phyloP scores from a whole-genome alignment of 92 coral and sea anemone genomes.

The Paramuricea clavata region DNA sequence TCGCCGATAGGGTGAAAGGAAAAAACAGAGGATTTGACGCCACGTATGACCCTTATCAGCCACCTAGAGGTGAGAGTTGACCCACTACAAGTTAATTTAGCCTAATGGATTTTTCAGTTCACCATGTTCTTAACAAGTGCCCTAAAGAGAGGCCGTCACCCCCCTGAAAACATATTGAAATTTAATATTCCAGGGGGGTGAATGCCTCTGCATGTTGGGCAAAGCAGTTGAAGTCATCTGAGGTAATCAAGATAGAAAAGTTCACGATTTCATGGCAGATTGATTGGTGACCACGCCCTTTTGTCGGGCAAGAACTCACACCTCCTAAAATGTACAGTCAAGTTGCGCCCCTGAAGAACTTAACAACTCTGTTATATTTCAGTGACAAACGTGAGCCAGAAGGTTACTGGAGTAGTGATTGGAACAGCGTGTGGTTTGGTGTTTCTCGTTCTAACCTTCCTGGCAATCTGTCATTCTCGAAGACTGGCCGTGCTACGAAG shows the following conservation, averaged over 20 bases:
- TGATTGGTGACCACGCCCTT: no score
- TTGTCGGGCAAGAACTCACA: neutral
- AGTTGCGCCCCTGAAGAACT: no score
- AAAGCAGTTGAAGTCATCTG: no score
- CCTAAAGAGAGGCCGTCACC: no score
- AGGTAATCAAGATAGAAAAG: no score
- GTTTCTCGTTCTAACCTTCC: constrained; percentile 83
- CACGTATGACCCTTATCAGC: constrained; percentile 7
- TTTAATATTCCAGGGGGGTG: no score
- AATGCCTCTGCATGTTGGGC: no score
- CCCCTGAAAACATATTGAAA: no score
- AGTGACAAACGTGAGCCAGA: constrained; percentile 66
- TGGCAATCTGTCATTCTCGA: constrained; percentile 92
- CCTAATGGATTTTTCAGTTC: no score
- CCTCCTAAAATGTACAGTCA: neutral
- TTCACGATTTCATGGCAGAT: no score
- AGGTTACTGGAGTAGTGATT: constrained; percentile 94
- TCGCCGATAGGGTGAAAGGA: constrained; percentile 56
- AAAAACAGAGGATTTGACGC: constrained; percentile 84
- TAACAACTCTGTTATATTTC: neutral
- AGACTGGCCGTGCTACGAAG: constrained; percentile 71
- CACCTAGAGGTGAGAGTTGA: neutral
- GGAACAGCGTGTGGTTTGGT: constrained; percentile 96
- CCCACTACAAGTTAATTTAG: no score
- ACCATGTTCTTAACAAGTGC: no score